These are phyloP conservation scores for Pelobates fuscus DNA, from an alignment of 2,113 vertebrate genomes.

Conservation along the genomic window DNA sequence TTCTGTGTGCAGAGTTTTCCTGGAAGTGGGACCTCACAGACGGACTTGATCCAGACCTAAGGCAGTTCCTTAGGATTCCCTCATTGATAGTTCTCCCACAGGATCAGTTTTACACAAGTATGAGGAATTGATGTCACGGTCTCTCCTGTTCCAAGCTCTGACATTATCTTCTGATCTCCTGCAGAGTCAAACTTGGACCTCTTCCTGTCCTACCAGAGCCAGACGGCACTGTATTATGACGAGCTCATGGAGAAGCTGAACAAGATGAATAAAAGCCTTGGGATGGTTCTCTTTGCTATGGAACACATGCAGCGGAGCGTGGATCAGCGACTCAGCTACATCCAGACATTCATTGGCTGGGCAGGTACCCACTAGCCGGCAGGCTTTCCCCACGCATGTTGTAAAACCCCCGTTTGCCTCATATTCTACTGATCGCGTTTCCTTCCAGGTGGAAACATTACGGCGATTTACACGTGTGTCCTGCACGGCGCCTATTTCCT, in stretches of 20 bases:
- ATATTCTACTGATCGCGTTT: not conserved
- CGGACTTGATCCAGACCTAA: too few relatives aligned
- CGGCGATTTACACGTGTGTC: conserved; percentile 68
- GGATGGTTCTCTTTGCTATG: conserved; percentile 61
- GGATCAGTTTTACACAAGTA: too few relatives aligned
- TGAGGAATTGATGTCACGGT: too few relatives aligned
- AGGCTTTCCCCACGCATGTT: not conserved
- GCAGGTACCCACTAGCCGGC: conserved; percentile 60
- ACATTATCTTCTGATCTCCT: rapidly evolving
- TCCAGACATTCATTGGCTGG: conserved; percentile 67
- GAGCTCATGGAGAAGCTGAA: conserved; percentile 74
- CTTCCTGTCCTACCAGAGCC: conserved; percentile 71
- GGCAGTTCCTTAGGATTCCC: too few relatives aligned
- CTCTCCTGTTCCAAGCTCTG: too few relatives aligned
- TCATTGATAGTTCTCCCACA: too few relatives aligned
- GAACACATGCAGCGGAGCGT: conserved; percentile 65
- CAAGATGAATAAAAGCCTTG: conserved; percentile 74
- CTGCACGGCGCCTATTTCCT: conserved; percentile 66
- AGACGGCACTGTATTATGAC: conserved; percentile 65
- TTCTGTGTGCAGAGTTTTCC: too few relatives aligned
- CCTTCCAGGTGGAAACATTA: conserved; percentile 63
- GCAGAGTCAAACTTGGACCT: conserved; percentile 68
- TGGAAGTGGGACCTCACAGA: too few relatives aligned
- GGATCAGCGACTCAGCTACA: conserved; percentile 67
- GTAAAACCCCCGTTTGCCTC: not conserved